phyloP scores from a whole-genome alignment of 2,113 vertebrate genomes.

The Tyrannus savana region DNA sequence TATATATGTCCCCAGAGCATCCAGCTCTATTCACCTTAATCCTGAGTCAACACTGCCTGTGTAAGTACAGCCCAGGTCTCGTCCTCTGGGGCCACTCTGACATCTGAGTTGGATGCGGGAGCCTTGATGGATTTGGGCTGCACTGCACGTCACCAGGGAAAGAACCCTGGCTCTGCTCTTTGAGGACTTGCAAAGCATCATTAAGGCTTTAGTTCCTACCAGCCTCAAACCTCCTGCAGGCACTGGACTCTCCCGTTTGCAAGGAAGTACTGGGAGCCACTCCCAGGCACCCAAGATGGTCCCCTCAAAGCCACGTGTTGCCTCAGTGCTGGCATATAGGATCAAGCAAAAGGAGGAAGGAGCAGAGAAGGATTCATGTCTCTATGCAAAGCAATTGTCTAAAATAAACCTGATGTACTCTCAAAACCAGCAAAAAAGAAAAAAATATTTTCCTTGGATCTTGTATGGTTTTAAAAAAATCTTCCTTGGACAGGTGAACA shows the following conservation, averaged over 20 bases:
- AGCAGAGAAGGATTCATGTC: background rate
- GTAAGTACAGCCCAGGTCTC: background rate
- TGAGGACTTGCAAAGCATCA: background rate
- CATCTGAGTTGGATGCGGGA: background rate
- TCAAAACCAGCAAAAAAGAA: background rate
- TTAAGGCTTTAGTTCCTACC: background rate
- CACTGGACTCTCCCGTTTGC: accelerated
- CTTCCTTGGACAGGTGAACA: background rate
- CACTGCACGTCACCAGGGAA: background rate
- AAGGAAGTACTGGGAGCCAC: accelerated
- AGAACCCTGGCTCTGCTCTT: background rate
- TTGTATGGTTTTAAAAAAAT: background rate
- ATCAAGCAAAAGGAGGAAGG: background rate
- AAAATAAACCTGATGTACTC: background rate
- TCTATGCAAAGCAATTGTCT: background rate
- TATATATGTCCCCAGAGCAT: background rate
- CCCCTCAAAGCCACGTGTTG: accelerated
- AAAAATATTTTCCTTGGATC: background rate
- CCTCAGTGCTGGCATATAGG: accelerated
- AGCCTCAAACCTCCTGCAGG: accelerated
- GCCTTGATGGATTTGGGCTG: background rate
- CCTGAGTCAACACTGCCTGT: conserved; percentile 17
- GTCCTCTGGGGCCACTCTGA: background rate
- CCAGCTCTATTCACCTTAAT: conserved; percentile 39
- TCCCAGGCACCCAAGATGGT: background rate